phyloP scores from a whole-genome alignment of 2,888 invertebrate species.

The Cryptus armator region DNA sequence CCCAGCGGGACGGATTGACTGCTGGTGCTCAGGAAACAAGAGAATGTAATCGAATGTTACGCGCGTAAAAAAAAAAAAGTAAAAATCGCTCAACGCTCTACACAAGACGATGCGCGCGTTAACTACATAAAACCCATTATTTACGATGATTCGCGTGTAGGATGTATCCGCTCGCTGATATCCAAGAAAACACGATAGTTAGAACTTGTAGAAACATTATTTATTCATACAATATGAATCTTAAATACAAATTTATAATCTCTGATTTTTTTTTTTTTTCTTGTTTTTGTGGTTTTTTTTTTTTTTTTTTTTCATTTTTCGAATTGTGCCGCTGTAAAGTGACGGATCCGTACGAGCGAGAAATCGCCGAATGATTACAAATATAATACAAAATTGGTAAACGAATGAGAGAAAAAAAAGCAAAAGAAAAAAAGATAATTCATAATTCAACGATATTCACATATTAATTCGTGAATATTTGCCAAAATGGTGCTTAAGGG shows the following conservation, averaged over 20 bases:
- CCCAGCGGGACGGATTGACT: slow-evolving; percentile 33
- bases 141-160: slow-evolving; percentile 11
- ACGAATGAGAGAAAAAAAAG: slow-evolving; percentile 15
- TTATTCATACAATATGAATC: slow-evolving; percentile 79
- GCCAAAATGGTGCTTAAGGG: slow-evolving; percentile 17
- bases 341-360: slow-evolving; percentile 16
- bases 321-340: slow-evolving; percentile 52
- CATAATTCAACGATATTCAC: slow-evolving; percentile 30
- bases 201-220: slow-evolving; percentile 81
- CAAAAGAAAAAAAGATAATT: slow-evolving; percentile 9
- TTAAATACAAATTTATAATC: slow-evolving; percentile 78
- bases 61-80: background rate
- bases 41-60: slow-evolving; percentile 62
- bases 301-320: slow-evolving; percentile 43
- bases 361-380: slow-evolving; percentile 38
- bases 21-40: slow-evolving; percentile 74
- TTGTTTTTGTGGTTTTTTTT: slow-evolving; percentile 9
- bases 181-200: slow-evolving; percentile 72
- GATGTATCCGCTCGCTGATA: slow-evolving; percentile 18
- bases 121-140: background rate
- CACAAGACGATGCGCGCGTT: background rate
- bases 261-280: slow-evolving; percentile 43
- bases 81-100: slow-evolving; percentile 50
- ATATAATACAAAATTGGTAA: slow-evolving; percentile 34
- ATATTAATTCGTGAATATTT: slow-evolving; percentile 14